Evolutionary conservation across 2,113 vertebrate species (phyloP).

Genomic region (Bubalus kerabau): DNA sequence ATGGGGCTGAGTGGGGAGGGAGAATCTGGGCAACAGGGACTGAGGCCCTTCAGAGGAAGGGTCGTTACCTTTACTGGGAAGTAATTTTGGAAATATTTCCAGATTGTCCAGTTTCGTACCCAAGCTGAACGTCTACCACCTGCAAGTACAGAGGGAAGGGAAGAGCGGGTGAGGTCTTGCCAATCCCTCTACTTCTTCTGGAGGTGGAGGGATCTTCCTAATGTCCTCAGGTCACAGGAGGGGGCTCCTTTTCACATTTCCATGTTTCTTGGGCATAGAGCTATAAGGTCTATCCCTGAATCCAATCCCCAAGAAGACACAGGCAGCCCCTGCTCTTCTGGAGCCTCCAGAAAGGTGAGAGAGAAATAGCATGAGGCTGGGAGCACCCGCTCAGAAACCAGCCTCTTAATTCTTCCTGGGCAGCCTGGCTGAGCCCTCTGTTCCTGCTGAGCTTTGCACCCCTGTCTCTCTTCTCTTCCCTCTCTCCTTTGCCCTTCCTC

Average conservation of each 20-base stretch:
- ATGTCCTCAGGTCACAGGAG: not conserved
- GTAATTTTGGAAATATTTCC: conserved; percentile 86
- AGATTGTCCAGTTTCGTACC: conserved; percentile 83
- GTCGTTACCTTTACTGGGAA: conserved; percentile 84
- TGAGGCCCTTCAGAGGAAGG: not conserved
- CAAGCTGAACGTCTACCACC: conserved; percentile 84
- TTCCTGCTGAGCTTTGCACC: not conserved
- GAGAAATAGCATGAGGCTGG: not conserved
- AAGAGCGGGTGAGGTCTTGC: not conserved
- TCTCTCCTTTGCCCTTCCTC: not conserved
- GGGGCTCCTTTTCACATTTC: not conserved
- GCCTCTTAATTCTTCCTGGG: not conserved
- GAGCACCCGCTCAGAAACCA: not conserved
- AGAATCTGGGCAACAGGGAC: not conserved
- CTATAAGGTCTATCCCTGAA: not conserved
- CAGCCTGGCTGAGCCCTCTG: not conserved
- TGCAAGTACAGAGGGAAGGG: conserved; percentile 37
- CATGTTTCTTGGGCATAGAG: not conserved
- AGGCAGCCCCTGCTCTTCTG: not conserved
- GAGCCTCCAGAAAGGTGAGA: not conserved
- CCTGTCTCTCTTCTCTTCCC: not conserved
- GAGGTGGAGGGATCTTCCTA: not conserved
- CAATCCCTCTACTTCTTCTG: not conserved
- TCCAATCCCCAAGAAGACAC: not conserved
- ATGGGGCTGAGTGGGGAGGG: not conserved